Percentiles rank a stretch among this genome's conserved stretches.
Evolutionary conservation across 2,797 vertebrate genomes (phyloP).

Genomic region (Myotis vivesi): DNA sequence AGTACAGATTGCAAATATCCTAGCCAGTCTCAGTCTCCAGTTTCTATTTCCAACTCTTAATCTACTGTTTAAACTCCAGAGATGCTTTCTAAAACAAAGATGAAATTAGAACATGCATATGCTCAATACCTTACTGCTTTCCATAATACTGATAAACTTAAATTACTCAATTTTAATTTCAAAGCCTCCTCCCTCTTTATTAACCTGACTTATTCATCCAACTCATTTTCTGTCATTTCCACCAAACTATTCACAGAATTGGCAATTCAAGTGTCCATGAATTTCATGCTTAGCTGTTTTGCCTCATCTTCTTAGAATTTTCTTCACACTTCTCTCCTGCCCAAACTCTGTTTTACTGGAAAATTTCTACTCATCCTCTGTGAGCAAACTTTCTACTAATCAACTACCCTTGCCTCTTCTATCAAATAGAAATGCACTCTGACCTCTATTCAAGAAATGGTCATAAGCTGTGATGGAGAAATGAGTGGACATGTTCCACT

Average conservation of each 20-base stretch:
- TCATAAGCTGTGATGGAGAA: not conserved
- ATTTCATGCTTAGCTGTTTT: not conserved
- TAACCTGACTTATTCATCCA: not conserved
- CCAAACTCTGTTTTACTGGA: not conserved
- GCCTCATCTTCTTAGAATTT: not conserved
- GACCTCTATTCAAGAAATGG: not conserved
- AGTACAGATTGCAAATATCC: not conserved
- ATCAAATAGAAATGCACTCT: not conserved
- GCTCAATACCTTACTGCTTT: not conserved
- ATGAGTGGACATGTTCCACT: not conserved
- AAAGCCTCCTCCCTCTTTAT: not conserved
- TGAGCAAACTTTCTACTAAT: not conserved
- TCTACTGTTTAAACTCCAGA: not conserved
- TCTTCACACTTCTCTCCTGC: not conserved
- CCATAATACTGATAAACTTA: not conserved
- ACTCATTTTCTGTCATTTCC: not conserved
- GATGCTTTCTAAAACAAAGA: slow-evolving; percentile 18
- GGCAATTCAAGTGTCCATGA: not conserved
- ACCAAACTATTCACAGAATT: not conserved
- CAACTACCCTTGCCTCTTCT: not conserved
- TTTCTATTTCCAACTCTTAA: not conserved
- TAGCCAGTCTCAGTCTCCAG: not conserved
- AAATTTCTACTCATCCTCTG: not conserved
- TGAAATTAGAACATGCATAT: slow-evolving; percentile 4
- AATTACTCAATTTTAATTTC: slow-evolving; percentile 4